phyloP scores from a whole-genome alignment of 2,888 invertebrate species.

The Aphodius sticticus region DNA sequence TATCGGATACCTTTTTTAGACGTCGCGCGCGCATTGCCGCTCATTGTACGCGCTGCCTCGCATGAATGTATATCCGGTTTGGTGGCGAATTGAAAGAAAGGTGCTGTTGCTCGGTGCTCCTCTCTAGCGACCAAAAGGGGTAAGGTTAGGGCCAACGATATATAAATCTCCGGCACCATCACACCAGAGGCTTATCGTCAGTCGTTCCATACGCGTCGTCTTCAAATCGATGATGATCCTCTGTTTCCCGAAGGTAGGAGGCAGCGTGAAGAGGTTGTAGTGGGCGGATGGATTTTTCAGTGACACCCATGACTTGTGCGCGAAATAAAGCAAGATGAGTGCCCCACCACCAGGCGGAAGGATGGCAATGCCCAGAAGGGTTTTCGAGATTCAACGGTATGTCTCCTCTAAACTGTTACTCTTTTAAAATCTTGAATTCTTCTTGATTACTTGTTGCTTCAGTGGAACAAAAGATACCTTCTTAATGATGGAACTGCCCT shows the following conservation, averaged over 20 bases:
- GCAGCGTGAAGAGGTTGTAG: background rate
- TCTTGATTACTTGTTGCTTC: background rate
- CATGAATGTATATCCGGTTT: conserved; percentile 4
- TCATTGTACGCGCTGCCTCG: background rate
- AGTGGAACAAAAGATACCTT: too few species aligned
- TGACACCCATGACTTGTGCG: conserved; percentile 43
- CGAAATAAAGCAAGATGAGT: conserved; percentile 36
- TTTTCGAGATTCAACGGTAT: conserved; percentile 48
- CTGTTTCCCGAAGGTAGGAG: background rate
- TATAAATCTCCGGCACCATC: background rate
- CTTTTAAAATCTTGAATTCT: background rate
- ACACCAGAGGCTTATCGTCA: background rate
- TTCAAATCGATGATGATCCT: background rate
- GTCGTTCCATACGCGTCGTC: conserved; percentile 10
- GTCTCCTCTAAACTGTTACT: conserved; percentile 33
- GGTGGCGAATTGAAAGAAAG: background rate
- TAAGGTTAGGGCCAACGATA: background rate
- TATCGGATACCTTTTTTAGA: background rate
- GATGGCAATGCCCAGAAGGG: conserved; percentile 27
- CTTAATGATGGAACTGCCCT: too few species aligned
- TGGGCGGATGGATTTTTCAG: background rate
- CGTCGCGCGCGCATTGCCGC: background rate
- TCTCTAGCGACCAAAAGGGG: background rate
- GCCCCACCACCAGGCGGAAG: background rate
- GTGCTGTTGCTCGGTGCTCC: background rate